Evolutionary conservation across 2,113 vertebrate genomes (phyloP).

Genomic region (Bolborhynchus lineola): DNA sequence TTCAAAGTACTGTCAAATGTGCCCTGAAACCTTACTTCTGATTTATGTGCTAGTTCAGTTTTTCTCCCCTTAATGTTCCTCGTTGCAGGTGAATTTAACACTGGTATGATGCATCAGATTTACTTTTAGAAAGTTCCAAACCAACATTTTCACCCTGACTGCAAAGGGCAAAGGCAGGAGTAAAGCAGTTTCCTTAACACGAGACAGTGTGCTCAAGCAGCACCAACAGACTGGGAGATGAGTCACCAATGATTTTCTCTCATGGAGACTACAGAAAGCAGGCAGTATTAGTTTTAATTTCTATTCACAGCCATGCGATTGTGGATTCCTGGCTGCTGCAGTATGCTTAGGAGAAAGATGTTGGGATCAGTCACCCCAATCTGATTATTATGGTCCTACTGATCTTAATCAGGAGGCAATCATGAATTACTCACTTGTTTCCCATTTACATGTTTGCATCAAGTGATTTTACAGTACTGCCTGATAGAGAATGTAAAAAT

Average conservation of each 20-base stretch:
- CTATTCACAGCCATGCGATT: not conserved
- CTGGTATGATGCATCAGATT: not conserved
- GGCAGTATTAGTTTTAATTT: not conserved
- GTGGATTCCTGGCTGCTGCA: not conserved
- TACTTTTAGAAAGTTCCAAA: not conserved
- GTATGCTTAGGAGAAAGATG: not conserved
- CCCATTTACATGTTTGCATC: not conserved
- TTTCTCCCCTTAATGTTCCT: not conserved
- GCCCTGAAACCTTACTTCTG: not conserved
- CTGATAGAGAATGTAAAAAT: not conserved
- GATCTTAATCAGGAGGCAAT: not conserved
- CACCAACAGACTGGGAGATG: not conserved
- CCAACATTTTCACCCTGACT: not conserved
- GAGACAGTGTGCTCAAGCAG: not conserved
- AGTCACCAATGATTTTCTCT: not conserved
- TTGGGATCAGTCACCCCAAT: not conserved
- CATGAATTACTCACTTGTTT: not conserved
- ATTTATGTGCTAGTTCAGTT: not conserved
- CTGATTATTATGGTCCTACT: not conserved
- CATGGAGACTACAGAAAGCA: not conserved
- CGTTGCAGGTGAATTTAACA: fast-evolving
- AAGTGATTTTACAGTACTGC: not conserved
- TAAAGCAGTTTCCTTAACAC: not conserved
- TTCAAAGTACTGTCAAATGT: fast-evolving
- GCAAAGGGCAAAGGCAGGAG: not conserved